phyloP scores from a whole-genome alignment of 2,797 vertebrate genomes.

The Oreortyx pictus region DNA sequence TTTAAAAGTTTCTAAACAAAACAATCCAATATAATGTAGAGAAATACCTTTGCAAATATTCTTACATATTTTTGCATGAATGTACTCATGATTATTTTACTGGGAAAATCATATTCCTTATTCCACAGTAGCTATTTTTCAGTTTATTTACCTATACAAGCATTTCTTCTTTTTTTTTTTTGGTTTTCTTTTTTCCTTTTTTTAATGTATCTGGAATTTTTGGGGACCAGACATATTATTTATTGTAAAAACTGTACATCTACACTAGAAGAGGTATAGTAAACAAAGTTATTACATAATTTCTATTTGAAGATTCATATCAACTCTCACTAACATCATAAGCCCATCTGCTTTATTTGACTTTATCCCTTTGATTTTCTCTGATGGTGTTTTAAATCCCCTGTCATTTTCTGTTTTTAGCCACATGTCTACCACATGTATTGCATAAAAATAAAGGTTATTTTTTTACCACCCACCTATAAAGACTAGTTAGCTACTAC shows the following conservation, averaged over 20 bases:
- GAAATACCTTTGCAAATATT: conserved; percentile 36
- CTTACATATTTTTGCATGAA: background rate
- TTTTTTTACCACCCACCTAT: conserved; percentile 60
- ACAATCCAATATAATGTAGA: background rate
- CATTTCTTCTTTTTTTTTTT: background rate
- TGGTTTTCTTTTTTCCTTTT: background rate
- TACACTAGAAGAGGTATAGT: background rate
- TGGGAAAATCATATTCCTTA: background rate
- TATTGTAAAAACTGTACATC: background rate
- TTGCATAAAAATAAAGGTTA: conserved; percentile 49
- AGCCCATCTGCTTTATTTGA: conserved; percentile 55
- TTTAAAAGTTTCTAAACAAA: conserved; percentile 43
- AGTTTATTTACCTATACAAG: background rate
- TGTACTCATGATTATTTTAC: background rate
- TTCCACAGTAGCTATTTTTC: background rate
- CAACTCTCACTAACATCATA: conserved; percentile 5
- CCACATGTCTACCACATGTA: conserved; percentile 70
- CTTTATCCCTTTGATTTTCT: conserved; percentile 60
- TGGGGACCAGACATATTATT: background rate
- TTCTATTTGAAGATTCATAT: conserved; percentile 25
- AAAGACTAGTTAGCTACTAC: conserved; percentile 14
- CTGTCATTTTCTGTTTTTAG: conserved; percentile 63
- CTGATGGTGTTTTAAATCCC: conserved; percentile 57
- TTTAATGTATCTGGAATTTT: background rate
- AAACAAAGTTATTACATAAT: conserved; percentile 18